Evolutionary conservation across 2,797 vertebrate genomes (phyloP), one percentile per base, ranked within the genome.

Genomic region (Myiotriccus ornatus): DNA sequence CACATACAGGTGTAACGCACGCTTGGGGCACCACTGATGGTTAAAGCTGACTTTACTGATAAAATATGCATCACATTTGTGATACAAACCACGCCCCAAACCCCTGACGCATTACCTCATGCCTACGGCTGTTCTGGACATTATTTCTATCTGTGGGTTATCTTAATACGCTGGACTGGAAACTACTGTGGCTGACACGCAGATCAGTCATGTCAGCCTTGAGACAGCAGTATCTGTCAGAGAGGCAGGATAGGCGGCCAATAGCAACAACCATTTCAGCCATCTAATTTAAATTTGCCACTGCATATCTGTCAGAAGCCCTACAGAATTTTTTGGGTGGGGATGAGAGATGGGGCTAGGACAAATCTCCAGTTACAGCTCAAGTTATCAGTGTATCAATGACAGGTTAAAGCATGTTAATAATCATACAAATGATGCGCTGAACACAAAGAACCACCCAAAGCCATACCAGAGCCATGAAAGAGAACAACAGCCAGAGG

Each of bases 11-110:
- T 9, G 28, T 56, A 24, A n/a, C 28, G 28, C 20, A 27, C 8
- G 30, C 68, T 44, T 53, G 32, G 41, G 22, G 12, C 23, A 50
- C 19, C 18, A 21, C 35, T 28, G n/a, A 32, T 16, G 18, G 14
- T 4, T 44, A 39, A 78, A 50, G 21, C 19, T 53, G 65, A 64
- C 49, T 56, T 67, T 46, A 86, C 46, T 60, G 28, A 60, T 6
- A 90, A 92, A 81, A 75, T 1, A 6, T 6, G 12, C 37, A 39
- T 14, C 0, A 0, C 4, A 0, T 50, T 8, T 49, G 27, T 84
- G 5, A 86, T 59, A 25, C 62, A 84, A 87, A 73, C 19, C 87
- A 52, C 30, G 34, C 24, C 39, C 63, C 41, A 57, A 92, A 90
- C n/a, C 55, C 52, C 75, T 70, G 55, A 50, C 67, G 67, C 32